Base-by-base conservation (phyloP, 2,888 invertebrate species). In the Pandemis heparana region DNA sequence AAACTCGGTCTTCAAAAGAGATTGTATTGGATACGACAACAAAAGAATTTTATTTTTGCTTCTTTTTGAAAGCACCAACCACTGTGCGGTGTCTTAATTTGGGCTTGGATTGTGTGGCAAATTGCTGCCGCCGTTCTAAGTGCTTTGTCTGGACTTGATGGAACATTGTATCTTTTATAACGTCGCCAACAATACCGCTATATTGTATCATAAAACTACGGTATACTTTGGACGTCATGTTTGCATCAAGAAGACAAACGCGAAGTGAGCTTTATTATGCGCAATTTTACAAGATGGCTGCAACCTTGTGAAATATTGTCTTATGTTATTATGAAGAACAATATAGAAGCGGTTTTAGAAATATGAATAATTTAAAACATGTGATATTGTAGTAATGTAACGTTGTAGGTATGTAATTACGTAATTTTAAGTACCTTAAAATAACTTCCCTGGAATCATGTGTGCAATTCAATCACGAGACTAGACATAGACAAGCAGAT, bases 111-210 rank as follows among this genome's bases (percentile, higher is more conserved):
- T 65, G 70, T 70, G 69, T 70, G 60, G 74, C 64, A 74, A 74
- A 70, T 74, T 74, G 74, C 74, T 65, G 65, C 64, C 51, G 64
- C 64, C 65, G 18, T 65, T 64, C 69, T 43, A 65, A 74, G 69
- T 63, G 69, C 60, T 65, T 74, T 61, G 64, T 70, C 74, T 70
- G 69, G 73, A 73, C 59, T 69, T 51, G 63, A 73, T 60, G 59
- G 53, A 65, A 65, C 65, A 70, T 65, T 64, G 69, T 74, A 60
- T 69, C 59, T 64, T 38, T 74, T 60, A 65, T 32, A 60, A 69
- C 73, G 63, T 60, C 64, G 51, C 60, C 41, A 69, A 74, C 73
- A 73, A 69, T 69, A 46, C 48, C 56, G 10, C 56, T 39, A 46
- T 12, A 65, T 51, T 65, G 65, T 48, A 60, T 1, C 18, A 59